phyloP scores from a whole-genome alignment of 2,888 invertebrate genomes.

The Agriotes lineatus region DNA sequence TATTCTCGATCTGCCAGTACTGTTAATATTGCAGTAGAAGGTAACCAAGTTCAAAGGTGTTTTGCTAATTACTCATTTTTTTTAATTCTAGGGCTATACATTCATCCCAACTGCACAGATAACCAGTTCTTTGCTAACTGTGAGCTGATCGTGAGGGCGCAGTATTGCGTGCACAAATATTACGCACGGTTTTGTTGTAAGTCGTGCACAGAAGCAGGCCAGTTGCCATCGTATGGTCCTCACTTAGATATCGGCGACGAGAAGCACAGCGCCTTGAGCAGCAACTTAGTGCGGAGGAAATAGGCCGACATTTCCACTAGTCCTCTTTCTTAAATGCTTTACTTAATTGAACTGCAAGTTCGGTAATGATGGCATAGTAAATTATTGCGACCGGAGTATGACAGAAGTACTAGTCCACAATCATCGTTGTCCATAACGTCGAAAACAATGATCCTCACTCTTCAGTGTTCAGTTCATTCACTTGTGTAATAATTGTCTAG shows the following conservation, averaged over 20 bases:
- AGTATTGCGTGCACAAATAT: conserved; percentile 89
- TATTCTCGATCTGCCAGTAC: conserved; percentile 76
- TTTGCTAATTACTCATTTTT: background rate
- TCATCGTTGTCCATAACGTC: conserved; percentile 1
- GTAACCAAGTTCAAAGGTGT: conserved; percentile 65
- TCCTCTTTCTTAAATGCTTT: conserved; percentile 26
- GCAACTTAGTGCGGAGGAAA: conserved; percentile 52
- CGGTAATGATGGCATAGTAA: conserved; percentile 1
- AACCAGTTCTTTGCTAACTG: conserved; percentile 92
- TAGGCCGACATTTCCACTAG: conserved; percentile 29
- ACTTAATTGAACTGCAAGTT: conserved; percentile 15
- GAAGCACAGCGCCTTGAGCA: conserved; percentile 54
- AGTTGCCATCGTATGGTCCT: conserved; percentile 70
- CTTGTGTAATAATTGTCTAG: conserved; percentile 19
- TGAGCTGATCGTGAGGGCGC: conserved; percentile 84
- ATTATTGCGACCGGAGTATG: conserved; percentile 11
- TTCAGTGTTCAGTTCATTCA: conserved; percentile 8
- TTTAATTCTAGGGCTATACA: conserved; percentile 72
- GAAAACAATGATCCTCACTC: background rate
- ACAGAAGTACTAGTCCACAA: conserved; percentile 28
- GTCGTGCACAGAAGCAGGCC: conserved; percentile 90
- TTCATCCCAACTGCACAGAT: conserved; percentile 87
- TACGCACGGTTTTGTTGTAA: conserved; percentile 95
- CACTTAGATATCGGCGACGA: conserved; percentile 60
- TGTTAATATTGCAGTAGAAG: conserved; percentile 79